Conservation (phyloP, 2,113 vertebrate species). For the Condylura cristata region DNA sequence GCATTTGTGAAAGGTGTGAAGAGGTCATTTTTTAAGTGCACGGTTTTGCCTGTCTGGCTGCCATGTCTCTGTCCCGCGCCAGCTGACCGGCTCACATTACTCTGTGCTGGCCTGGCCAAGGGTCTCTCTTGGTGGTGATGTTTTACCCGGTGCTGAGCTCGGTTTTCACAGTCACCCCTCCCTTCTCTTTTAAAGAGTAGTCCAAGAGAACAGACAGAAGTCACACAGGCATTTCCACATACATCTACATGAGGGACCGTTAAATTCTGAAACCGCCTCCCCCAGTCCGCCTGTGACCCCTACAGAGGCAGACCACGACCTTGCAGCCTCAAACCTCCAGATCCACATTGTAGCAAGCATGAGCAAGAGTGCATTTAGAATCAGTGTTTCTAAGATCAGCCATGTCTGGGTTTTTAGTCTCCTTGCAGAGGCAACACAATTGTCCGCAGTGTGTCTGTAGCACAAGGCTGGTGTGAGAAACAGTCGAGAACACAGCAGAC, state of each 20-base stretch:
- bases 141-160: background rate
- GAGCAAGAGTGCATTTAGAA: background rate
- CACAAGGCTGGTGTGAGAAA: background rate
- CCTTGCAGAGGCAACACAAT: background rate
- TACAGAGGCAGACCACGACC: too few species aligned
- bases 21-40: background rate
- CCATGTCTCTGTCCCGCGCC: background rate
- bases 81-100: background rate
- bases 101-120: background rate
- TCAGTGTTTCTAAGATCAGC: background rate
- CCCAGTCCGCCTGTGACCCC: background rate
- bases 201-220: background rate
- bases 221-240: background rate
- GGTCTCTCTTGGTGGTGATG: background rate
- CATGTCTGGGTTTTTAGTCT: background rate
- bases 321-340: background rate
- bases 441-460: background rate
- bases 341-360: background rate
- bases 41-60: background rate
- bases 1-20: background rate
- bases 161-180: background rate
- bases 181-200: background rate
- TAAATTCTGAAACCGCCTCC: too few species aligned
- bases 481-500: background rate
- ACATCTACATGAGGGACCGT: accelerated